Conservation (phyloP, 2,113 vertebrate species). For the Petrocephalus microphthalmus region DNA sequence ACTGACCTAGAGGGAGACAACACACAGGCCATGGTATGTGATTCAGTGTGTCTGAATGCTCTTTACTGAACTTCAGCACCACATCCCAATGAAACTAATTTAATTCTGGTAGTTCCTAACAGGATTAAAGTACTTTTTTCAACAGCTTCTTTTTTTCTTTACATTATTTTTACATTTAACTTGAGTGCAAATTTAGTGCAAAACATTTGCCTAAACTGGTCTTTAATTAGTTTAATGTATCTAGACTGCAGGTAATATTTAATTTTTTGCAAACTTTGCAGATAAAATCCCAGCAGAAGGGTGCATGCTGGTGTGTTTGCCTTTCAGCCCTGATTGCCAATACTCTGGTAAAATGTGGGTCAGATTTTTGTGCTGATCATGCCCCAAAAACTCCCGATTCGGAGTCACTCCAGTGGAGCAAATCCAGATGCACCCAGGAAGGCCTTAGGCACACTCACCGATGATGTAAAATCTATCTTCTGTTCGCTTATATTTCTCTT, state of each 20-base stretch:
- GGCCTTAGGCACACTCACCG: conserved; percentile 58
- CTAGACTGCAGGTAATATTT: background rate
- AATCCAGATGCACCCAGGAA: background rate
- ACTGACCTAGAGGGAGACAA: conserved; percentile 66
- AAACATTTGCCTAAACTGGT: background rate
- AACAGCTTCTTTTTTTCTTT: background rate
- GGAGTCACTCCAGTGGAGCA: background rate
- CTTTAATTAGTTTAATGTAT: background rate
- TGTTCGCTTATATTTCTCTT: conserved; percentile 80
- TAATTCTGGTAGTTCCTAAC: background rate
- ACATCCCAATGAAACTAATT: background rate
- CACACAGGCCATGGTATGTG: too few species aligned
- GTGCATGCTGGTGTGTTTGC: background rate
- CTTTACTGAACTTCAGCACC: background rate
- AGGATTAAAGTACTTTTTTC: background rate
- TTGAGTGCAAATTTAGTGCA: background rate
- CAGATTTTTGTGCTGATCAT: background rate
- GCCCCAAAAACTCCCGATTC: background rate
- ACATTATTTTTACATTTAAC: background rate
- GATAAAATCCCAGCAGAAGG: background rate
- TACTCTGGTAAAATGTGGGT: background rate
- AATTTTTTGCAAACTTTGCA: background rate
- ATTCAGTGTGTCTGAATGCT: background rate
- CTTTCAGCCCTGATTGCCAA: background rate
- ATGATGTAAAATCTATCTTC: conserved; percentile 90